These are phyloP conservation scores for Lasioglossum baleicum DNA, from an alignment of 1,140 invertebrate species.

Conservation along the genomic window DNA sequence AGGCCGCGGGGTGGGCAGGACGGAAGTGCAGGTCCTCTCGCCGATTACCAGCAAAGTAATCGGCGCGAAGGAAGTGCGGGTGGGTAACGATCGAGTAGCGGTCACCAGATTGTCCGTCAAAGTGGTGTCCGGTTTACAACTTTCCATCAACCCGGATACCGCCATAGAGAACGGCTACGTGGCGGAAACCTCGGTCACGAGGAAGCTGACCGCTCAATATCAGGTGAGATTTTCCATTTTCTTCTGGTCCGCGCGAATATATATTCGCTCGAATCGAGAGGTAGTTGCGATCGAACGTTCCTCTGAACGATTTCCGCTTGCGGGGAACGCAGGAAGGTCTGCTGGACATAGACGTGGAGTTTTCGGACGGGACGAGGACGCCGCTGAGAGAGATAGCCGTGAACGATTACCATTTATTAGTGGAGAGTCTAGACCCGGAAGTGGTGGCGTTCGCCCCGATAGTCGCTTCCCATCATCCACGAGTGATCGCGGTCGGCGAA, in stretches of 20 bases:
- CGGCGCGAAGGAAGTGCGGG: constrained; percentile 93
- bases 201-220: constrained; percentile 94
- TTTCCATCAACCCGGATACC: constrained; percentile 92
- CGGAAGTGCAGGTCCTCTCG: constrained; percentile 95
- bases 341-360: constrained; percentile 95
- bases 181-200: constrained; percentile 92
- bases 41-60: constrained; percentile 95
- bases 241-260: too few relatives aligned
- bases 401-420: constrained; percentile 91
- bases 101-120: constrained; percentile 90
- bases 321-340: constrained; percentile 93
- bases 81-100: constrained; percentile 94
- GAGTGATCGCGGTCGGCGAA: constrained; percentile 95
- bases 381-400: constrained; percentile 91
- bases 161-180: constrained; percentile 93
- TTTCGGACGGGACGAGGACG: constrained; percentile 93
- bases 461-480: constrained; percentile 92
- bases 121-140: constrained; percentile 94
- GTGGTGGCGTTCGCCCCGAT: constrained; percentile 96
- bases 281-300: too few relatives aligned
- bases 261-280: too few relatives aligned
- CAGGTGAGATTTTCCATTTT: too few relatives aligned
- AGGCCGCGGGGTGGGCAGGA: constrained; percentile 92
- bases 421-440: constrained; percentile 94
- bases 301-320: too few relatives aligned